These are phyloP conservation scores for Drosophila arawakana DNA, from an alignment of 1,140 invertebrate species.

Conservation along the genomic window DNA sequence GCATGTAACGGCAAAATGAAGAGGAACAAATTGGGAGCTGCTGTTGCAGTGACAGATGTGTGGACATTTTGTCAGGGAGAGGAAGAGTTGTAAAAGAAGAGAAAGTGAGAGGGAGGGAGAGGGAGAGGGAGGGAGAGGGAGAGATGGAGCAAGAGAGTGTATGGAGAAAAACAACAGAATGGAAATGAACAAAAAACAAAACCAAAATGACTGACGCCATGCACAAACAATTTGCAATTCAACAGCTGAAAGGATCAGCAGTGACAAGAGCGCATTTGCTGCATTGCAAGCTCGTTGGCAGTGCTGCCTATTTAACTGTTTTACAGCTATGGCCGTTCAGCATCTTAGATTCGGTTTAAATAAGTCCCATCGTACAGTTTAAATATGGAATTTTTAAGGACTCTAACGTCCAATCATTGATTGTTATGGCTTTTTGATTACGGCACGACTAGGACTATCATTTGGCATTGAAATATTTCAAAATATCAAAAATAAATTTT, in stretches of 20 bases:
- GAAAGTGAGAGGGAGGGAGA: slow-evolving; percentile 5
- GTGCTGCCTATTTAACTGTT: too few relatives aligned
- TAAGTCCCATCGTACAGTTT: too few relatives aligned
- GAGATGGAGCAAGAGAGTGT: slow-evolving; percentile 4
- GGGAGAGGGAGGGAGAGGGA: slow-evolving; percentile 3
- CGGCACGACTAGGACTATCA: too few relatives aligned
- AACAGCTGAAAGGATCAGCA: slow-evolving; percentile 81
- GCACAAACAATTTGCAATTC: slow-evolving; percentile 82
- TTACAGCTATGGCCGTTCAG: too few relatives aligned
- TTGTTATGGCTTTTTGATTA: too few relatives aligned
- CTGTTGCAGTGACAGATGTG: slow-evolving; percentile 73
- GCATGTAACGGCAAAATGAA: slow-evolving; percentile 47
- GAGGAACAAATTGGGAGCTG: slow-evolving; percentile 53
- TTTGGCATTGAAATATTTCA: too few relatives aligned
- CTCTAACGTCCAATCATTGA: too few relatives aligned
- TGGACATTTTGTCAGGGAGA: slow-evolving; percentile 73
- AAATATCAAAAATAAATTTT: too few relatives aligned
- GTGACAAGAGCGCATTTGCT: slow-evolving; percentile 74
- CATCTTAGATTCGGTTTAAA: too few relatives aligned
- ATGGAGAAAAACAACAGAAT: slow-evolving; percentile 18
- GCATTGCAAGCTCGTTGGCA: slow-evolving; percentile 21
- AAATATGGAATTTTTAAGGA: too few relatives aligned
- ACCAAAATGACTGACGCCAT: slow-evolving; percentile 72
- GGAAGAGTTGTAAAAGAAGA: slow-evolving; percentile 13
- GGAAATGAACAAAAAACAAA: slow-evolving; percentile 35